phyloP scores from a whole-genome alignment of 2,888 invertebrate genomes.

The Ashinkailepas kermadecensis region DNA sequence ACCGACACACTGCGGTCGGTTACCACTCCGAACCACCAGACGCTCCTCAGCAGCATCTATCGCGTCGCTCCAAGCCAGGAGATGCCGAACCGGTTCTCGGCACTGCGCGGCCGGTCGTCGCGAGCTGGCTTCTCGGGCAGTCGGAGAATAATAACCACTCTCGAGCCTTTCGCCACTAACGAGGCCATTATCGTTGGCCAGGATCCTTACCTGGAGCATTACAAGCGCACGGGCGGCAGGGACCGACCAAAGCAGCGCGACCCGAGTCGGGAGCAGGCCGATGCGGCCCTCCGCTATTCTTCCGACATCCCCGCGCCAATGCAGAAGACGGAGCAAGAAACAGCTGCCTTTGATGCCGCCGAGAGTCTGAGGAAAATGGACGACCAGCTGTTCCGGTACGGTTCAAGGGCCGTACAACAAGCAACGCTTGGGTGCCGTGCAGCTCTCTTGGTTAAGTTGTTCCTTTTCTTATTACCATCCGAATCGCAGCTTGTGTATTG shows the following conservation, averaged over 20 bases:
- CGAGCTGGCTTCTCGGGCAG: not conserved
- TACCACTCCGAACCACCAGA: not conserved
- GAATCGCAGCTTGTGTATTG: not conserved
- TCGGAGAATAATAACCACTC: too few relatives aligned
- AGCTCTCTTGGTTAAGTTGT: not conserved
- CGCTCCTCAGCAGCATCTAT: not conserved
- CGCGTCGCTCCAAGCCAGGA: not conserved
- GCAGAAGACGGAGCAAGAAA: not conserved
- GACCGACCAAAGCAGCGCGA: not conserved
- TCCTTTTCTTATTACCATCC: not conserved
- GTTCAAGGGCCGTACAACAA: not conserved
- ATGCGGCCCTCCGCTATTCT: not conserved
- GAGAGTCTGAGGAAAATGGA: not conserved
- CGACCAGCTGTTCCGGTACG: conserved; percentile 3
- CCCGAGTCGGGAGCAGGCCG: not conserved
- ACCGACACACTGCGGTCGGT: not conserved
- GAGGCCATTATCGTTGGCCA: not conserved
- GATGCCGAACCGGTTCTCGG: not conserved
- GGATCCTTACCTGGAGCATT: not conserved
- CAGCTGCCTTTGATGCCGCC: not conserved
- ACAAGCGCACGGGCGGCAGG: not conserved
- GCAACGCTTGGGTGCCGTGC: not conserved
- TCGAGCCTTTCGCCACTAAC: not conserved
- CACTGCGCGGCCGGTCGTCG: not conserved
- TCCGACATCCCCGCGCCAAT: not conserved